These are phyloP conservation scores for Drosophila sordidula DNA, from an alignment of 2,888 invertebrate genomes.

Conservation along the genomic window DNA sequence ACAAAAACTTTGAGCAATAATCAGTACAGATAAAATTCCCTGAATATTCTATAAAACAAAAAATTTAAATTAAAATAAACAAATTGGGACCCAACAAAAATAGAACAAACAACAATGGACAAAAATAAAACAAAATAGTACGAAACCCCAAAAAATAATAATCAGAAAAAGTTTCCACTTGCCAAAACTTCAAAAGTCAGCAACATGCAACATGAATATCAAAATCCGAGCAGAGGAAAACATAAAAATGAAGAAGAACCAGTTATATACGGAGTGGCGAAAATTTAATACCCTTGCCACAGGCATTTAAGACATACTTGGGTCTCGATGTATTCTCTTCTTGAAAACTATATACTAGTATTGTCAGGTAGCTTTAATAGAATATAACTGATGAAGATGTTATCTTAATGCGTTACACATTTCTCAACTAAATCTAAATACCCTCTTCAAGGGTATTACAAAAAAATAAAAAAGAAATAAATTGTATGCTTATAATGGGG, in stretches of 20 bases:
- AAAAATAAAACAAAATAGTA: constrained; percentile 11
- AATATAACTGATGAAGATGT: no score
- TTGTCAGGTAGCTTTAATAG: no score
- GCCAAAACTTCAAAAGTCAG: constrained; percentile 78
- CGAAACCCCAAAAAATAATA: constrained; percentile 30
- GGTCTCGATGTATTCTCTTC: no score
- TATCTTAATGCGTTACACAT: background rate
- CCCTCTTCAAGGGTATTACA: constrained; percentile 16
- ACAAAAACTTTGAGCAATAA: constrained; percentile 35
- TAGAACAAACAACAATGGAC: background rate
- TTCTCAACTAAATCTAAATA: background rate
- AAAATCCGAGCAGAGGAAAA: constrained; percentile 57
- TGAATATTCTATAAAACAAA: constrained; percentile 34
- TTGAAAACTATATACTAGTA: no score
- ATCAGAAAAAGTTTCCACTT: constrained; percentile 63
- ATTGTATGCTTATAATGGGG: constrained; percentile 30
- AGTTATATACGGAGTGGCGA: background rate
- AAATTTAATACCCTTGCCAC: constrained; percentile 4
- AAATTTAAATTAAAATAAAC: constrained; percentile 78
- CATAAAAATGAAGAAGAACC: constrained; percentile 26
- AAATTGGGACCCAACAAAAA: constrained; percentile 31
- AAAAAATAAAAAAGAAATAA: constrained; percentile 39
- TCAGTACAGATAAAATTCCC: constrained; percentile 35
- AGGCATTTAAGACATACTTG: background rate
- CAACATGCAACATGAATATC: constrained; percentile 80